Conservation (phyloP, 2,797 vertebrate species). For the Myotis vivesi region DNA sequence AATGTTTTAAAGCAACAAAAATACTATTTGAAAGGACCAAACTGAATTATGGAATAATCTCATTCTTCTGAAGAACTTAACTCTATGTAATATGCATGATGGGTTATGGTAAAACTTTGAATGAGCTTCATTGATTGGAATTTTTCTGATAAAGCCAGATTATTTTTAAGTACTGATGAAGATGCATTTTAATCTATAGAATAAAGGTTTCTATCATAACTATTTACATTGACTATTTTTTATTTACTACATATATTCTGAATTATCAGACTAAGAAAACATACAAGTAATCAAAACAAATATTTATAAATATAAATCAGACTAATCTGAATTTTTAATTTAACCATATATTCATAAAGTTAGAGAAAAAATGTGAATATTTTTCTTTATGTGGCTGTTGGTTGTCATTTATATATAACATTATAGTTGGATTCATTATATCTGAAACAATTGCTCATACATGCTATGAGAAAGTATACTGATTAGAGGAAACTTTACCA, state of each 20-base stretch:
- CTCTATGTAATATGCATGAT: neutral
- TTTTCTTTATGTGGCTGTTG: neutral
- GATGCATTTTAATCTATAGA: constrained; percentile 12
- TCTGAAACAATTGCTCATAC: neutral
- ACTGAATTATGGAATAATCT: neutral
- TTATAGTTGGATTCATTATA: neutral
- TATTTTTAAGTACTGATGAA: neutral
- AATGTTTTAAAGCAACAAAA: neutral
- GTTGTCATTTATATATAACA: neutral
- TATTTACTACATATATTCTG: neutral
- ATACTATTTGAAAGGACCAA: neutral
- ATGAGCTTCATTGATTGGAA: neutral
- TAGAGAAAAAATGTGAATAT: neutral
- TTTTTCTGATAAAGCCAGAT: neutral
- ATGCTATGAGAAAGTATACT: neutral
- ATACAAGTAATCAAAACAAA: neutral
- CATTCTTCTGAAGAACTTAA: neutral
- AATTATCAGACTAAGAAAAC: neutral
- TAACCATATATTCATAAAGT: neutral
- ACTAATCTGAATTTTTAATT: neutral
- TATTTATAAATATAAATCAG: neutral
- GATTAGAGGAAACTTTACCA: neutral
- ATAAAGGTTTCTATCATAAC: neutral
- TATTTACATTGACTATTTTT: neutral
- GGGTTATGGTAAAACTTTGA: neutral